Evolutionary conservation across 2,797 vertebrate species (phyloP).

Genomic region (Notolepis coatsorum): DNA sequence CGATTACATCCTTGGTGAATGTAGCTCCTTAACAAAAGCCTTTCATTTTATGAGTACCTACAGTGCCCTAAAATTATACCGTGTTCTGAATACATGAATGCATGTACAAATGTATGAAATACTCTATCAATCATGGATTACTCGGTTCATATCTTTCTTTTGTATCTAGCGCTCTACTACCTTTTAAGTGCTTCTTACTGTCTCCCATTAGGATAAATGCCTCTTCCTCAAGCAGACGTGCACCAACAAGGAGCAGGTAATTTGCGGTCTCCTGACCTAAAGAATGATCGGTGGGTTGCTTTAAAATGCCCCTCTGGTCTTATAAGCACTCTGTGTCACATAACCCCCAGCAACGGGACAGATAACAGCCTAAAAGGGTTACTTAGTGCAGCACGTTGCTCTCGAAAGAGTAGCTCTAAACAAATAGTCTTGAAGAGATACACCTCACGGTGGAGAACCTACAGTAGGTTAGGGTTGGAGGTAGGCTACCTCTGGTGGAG

Average conservation of each 20-base stretch:
- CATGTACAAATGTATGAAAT: too few species aligned
- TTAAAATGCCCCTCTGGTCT: slow-evolving; percentile 25
- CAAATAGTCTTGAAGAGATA: slow-evolving; percentile 6
- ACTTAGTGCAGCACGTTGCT: not conserved
- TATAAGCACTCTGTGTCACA: slow-evolving; percentile 14
- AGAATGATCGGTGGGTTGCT: slow-evolving; percentile 25
- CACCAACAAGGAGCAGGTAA: slow-evolving; percentile 35
- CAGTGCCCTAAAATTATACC: slow-evolving; percentile 6
- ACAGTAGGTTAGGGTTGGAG: slow-evolving; percentile 5
- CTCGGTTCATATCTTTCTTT: too few species aligned
- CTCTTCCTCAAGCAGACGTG: slow-evolving; percentile 24
- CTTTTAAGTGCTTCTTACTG: too few species aligned
- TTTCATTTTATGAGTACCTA: not conserved
- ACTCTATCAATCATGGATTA: too few species aligned
- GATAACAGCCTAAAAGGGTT: not conserved
- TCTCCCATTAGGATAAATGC: not conserved
- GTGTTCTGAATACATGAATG: not conserved
- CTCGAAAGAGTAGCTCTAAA: not conserved
- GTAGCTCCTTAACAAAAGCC: slow-evolving; percentile 4
- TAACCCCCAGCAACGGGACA: not conserved
- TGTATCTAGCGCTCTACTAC: too few species aligned
- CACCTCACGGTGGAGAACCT: not conserved
- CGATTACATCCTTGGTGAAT: slow-evolving; percentile 12
- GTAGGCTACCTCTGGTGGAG: slow-evolving; percentile 7
- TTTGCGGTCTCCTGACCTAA: slow-evolving; percentile 19